Percentiles rank a stretch among this genome's conserved stretches.
phyloP scores from a whole-genome alignment of 2,797 vertebrate genomes.

The Triplophysa yarkandensis region DNA sequence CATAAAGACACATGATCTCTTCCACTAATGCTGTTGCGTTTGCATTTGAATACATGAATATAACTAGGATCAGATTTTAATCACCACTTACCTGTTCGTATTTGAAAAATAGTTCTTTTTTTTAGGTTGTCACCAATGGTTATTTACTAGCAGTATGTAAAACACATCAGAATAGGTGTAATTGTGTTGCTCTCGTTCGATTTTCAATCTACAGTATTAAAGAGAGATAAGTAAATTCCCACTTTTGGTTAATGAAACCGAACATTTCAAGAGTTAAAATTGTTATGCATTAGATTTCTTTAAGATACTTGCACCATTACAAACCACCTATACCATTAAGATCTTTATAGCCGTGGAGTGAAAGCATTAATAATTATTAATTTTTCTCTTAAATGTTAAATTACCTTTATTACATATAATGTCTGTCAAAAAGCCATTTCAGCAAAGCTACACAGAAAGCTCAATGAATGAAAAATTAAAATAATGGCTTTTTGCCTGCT shows the following conservation, averaged over 20 bases:
- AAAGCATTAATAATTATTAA: slow-evolving; percentile 4
- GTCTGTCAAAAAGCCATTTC: slow-evolving; percentile 8
- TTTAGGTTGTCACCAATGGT: background rate
- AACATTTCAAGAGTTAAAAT: no score
- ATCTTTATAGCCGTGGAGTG: slow-evolving; percentile 4
- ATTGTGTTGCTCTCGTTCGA: background rate
- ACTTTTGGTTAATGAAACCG: no score
- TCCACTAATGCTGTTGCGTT: slow-evolving; percentile 1
- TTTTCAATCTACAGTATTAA: background rate
- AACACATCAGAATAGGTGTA: background rate
- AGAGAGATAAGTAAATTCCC: no score
- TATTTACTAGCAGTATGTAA: background rate
- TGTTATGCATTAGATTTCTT: background rate
- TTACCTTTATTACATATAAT: background rate
- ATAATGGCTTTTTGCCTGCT: slow-evolving; percentile 26
- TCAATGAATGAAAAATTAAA: slow-evolving; percentile 32
- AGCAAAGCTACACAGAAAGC: slow-evolving; percentile 14
- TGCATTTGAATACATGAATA: background rate
- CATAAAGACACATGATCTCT: slow-evolving; percentile 5
- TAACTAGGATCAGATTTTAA: no score
- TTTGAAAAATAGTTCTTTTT: no score
- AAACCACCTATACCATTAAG: slow-evolving; percentile 10
- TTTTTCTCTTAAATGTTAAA: slow-evolving; percentile 24
- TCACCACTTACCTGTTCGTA: no score
- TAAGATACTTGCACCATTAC: background rate